Evolutionary conservation across 2,113 vertebrate genomes (phyloP), one percentile per base, ranked within the genome.

Genomic region (Gorilla gorilla): DNA sequence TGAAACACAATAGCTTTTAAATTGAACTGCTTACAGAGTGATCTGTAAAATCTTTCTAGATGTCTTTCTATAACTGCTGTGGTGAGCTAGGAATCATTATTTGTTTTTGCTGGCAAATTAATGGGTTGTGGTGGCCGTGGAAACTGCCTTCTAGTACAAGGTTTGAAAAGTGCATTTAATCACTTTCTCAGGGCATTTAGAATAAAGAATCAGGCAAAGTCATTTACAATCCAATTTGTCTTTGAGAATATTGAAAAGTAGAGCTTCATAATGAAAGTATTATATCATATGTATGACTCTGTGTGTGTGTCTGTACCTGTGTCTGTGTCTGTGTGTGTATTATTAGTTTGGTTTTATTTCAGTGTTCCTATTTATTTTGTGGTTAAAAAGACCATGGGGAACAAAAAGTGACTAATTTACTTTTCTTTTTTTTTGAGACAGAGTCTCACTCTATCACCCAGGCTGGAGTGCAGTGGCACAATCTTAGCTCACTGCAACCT

Each of bases 131-230:
- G 98, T 97, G 96, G 82, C 97, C 89, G 72, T 93, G 94, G 96
- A 98, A 98, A 89, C 96, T 96, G 90, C 89, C 81, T 98, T 96
- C 82, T 92, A 13, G 52, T 96, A 91, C 93, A 94, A 94, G 82
- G 87, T 97, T 98, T 98, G 96, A 98, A 98, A 98, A 98, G 96
- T 98, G 93, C 98, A 98, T 98, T 98, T 99, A 99, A 98, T 97
- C 79, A 98, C 96, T 98, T 98, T 95, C 94, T 98, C 38, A 13
- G 92, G 94, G 95, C 95, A 95, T 98, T 96, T 96, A 97, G 95
- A 98, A 98, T 98, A 97, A 98, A 98, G 96, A 98, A 96, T 97
- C 70, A 90, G 89, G 93, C 91, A 97, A 96, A 98, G 96, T 98
- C 93, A 98, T 98, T 98, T 98, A 97, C 93, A 98, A 3, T 98